Conservation (phyloP, 2,888 invertebrate species). For the Omphaloscelis lunosa region DNA sequence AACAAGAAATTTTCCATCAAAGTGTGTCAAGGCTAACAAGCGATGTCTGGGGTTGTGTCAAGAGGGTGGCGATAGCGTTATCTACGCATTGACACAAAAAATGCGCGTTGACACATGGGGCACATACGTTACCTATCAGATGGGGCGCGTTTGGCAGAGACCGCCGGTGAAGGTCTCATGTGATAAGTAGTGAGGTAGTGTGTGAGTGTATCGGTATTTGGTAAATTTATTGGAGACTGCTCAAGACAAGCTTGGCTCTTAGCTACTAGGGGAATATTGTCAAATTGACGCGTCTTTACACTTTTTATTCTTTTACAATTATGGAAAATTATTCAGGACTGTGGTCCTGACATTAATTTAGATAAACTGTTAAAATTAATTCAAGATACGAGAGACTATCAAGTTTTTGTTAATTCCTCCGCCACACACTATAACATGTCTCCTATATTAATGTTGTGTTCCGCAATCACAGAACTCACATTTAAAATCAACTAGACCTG, state of each 20-base stretch:
- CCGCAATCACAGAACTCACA: not conserved
- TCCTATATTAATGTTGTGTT: not conserved
- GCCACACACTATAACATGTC: not conserved
- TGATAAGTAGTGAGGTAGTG: not conserved
- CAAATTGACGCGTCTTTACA: too few relatives aligned
- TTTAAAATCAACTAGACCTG: not conserved
- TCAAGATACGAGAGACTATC: too few relatives aligned
- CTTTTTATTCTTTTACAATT: too few relatives aligned
- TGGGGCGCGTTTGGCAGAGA: constrained; percentile 2
- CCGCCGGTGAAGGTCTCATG: not conserved
- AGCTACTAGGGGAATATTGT: too few relatives aligned
- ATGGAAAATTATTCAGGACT: too few relatives aligned
- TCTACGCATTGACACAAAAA: constrained; percentile 37
- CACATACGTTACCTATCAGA: constrained; percentile 21
- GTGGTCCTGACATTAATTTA: too few relatives aligned
- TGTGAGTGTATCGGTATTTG: not conserved
- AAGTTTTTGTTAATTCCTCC: not conserved
- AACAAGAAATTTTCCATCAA: constrained; percentile 14
- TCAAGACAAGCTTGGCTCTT: not conserved
- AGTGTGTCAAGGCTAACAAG: constrained; percentile 41
- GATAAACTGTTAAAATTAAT: too few relatives aligned
- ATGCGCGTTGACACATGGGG: constrained; percentile 22
- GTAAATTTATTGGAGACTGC: not conserved
- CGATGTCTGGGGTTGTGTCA: constrained; percentile 12
- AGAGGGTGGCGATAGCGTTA: constrained; percentile 33